These are phyloP conservation scores for Hirudo medicinalis DNA, from an alignment of 1,140 invertebrate genomes.

Conservation along the genomic window DNA sequence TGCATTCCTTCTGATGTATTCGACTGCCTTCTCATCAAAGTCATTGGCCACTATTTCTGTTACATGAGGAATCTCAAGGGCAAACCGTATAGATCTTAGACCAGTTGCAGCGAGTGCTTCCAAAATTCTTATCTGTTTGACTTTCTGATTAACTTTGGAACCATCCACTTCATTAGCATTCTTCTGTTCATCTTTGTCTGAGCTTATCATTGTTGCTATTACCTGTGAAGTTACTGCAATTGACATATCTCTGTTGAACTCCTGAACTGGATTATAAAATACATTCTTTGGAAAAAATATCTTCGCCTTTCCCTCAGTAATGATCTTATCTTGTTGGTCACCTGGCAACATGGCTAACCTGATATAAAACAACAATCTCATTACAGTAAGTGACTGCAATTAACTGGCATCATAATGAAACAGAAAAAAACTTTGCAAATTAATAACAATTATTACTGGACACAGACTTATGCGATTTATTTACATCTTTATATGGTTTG, in stretches of 20 bases:
- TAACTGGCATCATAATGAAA: no score
- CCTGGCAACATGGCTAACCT: no score
- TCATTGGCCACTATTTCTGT: constrained; percentile 83
- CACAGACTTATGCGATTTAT: no score
- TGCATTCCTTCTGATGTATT: constrained; percentile 70
- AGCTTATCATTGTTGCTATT: not conserved
- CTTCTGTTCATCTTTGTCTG: not conserved
- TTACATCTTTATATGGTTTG: no score
- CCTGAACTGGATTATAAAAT: constrained; percentile 94
- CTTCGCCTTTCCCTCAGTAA: constrained; percentile 58
- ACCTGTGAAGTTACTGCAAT: constrained; percentile 41
- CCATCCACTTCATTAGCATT: not conserved
- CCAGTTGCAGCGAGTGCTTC: constrained; percentile 92
- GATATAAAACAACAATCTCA: no score
- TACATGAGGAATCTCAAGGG: constrained; percentile 73
- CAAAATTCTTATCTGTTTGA: constrained; percentile 49
- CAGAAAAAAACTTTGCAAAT: no score
- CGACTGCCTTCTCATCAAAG: constrained; percentile 69
- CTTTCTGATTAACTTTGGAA: constrained; percentile 20
- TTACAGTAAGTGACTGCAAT: no score
- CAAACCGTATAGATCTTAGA: constrained; percentile 84
- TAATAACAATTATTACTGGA: no score
- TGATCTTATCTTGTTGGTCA: not conserved
- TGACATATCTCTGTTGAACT: constrained; percentile 91
- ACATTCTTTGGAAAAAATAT: constrained; percentile 54